Percentiles rank a stretch among this genome's conserved stretches.
These are phyloP conservation scores for Panopea generosa DNA, from an alignment of 2,888 invertebrate genomes.

Conservation along the genomic window DNA sequence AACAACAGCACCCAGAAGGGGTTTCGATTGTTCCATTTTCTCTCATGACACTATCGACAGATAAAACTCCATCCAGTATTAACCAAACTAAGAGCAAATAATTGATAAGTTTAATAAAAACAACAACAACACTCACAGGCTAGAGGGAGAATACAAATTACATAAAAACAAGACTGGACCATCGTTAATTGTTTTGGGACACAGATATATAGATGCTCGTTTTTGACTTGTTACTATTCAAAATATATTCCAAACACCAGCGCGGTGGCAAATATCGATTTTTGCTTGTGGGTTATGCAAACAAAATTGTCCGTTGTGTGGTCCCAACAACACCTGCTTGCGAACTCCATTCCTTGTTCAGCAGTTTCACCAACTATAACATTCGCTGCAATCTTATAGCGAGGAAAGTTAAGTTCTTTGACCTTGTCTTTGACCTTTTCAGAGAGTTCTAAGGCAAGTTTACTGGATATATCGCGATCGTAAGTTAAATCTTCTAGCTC, in stretches of 20 bases:
- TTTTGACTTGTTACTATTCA: no score
- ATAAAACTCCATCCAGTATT: no score
- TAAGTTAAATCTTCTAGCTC: conserved; percentile 57
- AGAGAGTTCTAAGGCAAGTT: conserved; percentile 60
- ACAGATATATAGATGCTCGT: no score
- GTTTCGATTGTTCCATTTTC: no score
- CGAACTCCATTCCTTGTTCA: conserved; percentile 69
- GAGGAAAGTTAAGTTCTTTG: conserved; percentile 60
- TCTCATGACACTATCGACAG: no score
- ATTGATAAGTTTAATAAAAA: no score
- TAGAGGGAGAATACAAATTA: no score
- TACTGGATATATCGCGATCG: conserved; percentile 54
- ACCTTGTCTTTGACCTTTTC: conserved; percentile 64
- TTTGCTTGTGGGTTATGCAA: conserved; percentile 60
- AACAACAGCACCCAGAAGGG: no score
- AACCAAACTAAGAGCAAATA: no score
- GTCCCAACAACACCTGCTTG: conserved; percentile 71
- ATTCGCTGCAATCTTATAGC: conserved; percentile 68
- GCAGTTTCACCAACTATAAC: conserved; percentile 66
- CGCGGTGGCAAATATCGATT: conserved; percentile 62
- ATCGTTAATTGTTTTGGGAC: no score
- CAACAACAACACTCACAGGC: no score
- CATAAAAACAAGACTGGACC: no score
- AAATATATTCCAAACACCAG: conserved; percentile 70
- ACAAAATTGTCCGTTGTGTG: conserved; percentile 61